Evolutionary conservation across 2,888 invertebrate genomes (phyloP).

Genomic region (Synanthedon vespiformis): DNA sequence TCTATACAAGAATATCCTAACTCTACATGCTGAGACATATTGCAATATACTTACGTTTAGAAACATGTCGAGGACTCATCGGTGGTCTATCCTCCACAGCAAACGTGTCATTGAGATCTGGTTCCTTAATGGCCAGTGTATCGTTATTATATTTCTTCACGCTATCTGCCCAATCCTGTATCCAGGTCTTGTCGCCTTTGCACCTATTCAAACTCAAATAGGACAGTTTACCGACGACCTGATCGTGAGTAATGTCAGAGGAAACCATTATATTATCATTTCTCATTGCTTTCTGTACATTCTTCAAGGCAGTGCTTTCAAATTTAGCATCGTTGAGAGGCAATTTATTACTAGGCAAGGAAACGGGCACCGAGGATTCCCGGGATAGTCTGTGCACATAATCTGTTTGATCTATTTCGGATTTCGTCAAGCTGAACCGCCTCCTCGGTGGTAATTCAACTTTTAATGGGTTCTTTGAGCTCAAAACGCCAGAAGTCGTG

Average conservation of each 20-base stretch:
- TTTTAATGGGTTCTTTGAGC: conserved; percentile 55
- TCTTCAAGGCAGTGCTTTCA: conserved; percentile 51
- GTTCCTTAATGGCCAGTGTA: conserved; percentile 27
- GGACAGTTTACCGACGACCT: conserved; percentile 52
- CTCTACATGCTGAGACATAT: too few relatives aligned
- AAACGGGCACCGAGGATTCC: conserved; percentile 57
- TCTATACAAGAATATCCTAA: too few relatives aligned
- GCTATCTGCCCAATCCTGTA: conserved; percentile 75
- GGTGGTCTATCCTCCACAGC: conserved; percentile 42
- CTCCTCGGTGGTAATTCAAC: conserved; percentile 29
- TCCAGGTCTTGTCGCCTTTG: conserved; percentile 70
- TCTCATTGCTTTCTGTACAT: conserved; percentile 43
- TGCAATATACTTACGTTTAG: conserved; percentile 44
- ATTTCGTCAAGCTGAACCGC: conserved; percentile 75
- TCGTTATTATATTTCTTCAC: conserved; percentile 66
- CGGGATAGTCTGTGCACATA: conserved; percentile 61
- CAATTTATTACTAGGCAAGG: conserved; percentile 39
- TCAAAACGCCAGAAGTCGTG: conserved; percentile 78
- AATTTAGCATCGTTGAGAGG: conserved; percentile 39
- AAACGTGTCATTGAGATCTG: conserved; percentile 21
- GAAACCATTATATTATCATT: conserved; percentile 37
- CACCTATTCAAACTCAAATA: conserved; percentile 60
- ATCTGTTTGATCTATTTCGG: conserved; percentile 76
- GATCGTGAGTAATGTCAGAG: conserved; percentile 37
- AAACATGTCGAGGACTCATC: conserved; percentile 45